Evolutionary conservation across 2,113 vertebrate species (phyloP).

Genomic region (Microtus pennsylvanicus): DNA sequence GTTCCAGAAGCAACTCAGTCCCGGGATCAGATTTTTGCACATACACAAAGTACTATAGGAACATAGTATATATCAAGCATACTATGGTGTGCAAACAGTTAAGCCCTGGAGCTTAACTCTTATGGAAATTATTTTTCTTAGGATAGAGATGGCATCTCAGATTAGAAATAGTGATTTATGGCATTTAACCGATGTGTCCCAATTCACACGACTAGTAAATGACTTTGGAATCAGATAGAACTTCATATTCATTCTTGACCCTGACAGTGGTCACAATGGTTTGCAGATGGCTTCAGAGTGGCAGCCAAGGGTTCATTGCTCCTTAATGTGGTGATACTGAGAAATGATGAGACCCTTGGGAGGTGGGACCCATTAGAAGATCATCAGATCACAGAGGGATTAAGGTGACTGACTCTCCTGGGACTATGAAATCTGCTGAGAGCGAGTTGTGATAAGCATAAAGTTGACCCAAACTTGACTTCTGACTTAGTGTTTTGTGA

Average conservation of each 20-base stretch:
- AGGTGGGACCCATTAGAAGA: not conserved
- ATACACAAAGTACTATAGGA: not conserved
- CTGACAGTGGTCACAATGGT: not conserved
- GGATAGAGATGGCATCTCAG: conserved; percentile 3
- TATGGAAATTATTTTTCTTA: conserved; percentile 54
- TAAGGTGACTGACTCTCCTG: not conserved
- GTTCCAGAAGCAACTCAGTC: conserved; percentile 69
- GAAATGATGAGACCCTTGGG: not conserved
- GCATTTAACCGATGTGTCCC: conserved; percentile 12
- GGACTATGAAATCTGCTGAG: not conserved
- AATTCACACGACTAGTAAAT: not conserved
- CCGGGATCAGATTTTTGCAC: conserved; percentile 31
- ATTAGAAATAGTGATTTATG: conserved; percentile 49
- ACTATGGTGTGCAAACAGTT: not conserved
- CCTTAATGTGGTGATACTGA: not conserved
- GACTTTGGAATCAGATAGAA: conserved; percentile 27
- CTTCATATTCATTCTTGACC: not conserved
- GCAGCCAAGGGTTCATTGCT: not conserved
- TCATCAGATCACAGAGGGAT: not conserved
- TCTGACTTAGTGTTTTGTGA: not conserved
- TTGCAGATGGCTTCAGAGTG: not conserved
- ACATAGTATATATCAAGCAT: not conserved
- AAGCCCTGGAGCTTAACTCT: conserved; percentile 9
- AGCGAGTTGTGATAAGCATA: not conserved
- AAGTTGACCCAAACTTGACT: too few relatives aligned